These are phyloP conservation scores for Nannoperca australis DNA, from an alignment of 2,797 vertebrate genomes.

Conservation along the genomic window DNA sequence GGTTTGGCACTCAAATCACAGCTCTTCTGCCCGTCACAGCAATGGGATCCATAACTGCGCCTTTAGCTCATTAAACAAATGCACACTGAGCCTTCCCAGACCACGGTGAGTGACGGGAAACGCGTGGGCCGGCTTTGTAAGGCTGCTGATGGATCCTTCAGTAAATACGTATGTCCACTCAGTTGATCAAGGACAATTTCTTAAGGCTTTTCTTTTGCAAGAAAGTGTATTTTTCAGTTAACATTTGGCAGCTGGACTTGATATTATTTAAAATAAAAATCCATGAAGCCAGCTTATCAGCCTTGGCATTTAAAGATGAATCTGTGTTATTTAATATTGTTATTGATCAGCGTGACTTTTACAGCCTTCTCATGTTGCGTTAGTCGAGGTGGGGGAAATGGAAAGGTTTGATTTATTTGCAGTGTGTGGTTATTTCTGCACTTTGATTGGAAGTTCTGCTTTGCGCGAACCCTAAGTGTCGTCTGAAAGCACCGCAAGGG, in stretches of 20 bases:
- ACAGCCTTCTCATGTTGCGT: conserved; percentile 1
- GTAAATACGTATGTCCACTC: background rate
- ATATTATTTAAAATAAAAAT: background rate
- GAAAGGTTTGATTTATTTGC: conserved; percentile 10
- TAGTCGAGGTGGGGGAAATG: background rate
- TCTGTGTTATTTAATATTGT: conserved; percentile 36
- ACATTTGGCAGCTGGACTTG: background rate
- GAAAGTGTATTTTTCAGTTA: conserved; percentile 8
- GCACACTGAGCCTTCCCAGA: conserved; percentile 18
- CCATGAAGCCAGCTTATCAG: conserved; percentile 15
- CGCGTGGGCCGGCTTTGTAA: conserved; percentile 22
- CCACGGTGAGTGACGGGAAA: conserved; percentile 6
- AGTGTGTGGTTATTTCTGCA: conserved; percentile 11
- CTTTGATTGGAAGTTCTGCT: conserved; percentile 23
- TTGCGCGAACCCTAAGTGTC: conserved; percentile 5
- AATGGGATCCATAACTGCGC: conserved; percentile 33
- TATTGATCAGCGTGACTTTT: conserved; percentile 41
- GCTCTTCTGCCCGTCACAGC: conserved; percentile 24
- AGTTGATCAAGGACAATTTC: background rate
- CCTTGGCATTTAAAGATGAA: conserved; percentile 47
- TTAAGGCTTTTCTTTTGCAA: background rate
- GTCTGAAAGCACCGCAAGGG: conserved; percentile 4
- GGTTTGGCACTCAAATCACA: conserved; percentile 8
- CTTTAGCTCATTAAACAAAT: conserved; percentile 41
- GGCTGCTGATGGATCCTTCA: background rate